Base-by-base conservation (phyloP, 2,113 vertebrate species). In the Anguilla japonica region DNA sequence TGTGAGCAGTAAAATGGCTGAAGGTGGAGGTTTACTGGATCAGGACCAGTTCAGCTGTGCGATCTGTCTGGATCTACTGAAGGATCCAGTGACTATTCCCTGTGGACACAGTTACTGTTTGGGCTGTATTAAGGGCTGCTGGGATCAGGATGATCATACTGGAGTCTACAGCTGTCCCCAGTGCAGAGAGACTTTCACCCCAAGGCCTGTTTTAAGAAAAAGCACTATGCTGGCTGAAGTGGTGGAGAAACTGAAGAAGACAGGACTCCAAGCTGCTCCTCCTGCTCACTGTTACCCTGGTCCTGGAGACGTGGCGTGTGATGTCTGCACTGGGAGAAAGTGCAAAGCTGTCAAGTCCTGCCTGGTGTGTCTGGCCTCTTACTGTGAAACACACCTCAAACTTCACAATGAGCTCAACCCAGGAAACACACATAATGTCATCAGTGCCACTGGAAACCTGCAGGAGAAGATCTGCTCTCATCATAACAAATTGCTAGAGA, bases 121-220 rank as follows among this genome's bases (percentile, higher is more conserved):
- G 86, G n/a, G 22, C 34, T 87, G 86, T 81, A 84, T 87, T 80
- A 80, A 87, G 40, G 40, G 50, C 82, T 87, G 39, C 86, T 87
- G 86, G 86, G 50, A 87, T 84, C 46, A 80, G 22, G 50, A 87
- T 13, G 71, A 83, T 41, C n/a, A 84, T 15, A 39, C 26, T 41
- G 86, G 82, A 20, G 71, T 87, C 46, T 87, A 84, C 78, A 87
- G 40, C 50, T 87, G 41, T 81, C 80, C 80, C 41, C 80, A 81
- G 80, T 81, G 79, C 79, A 81, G 79, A 41, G 80, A 85, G 80
- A 83, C 0, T 5, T 91, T 89, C 53, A 34, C 94, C 92, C 88
- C 87, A 93, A 63, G 46, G 18, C 84, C 84, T 80, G 84, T 29
- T 81, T 4, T 85, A 18, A 34, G 18, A 29, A 85, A 18, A 80